A percentile compares a stretch with the other conserved stretches of the same genome.
Conservation (phyloP, 2,797 vertebrate genomes). For the Falco biarmicus region DNA sequence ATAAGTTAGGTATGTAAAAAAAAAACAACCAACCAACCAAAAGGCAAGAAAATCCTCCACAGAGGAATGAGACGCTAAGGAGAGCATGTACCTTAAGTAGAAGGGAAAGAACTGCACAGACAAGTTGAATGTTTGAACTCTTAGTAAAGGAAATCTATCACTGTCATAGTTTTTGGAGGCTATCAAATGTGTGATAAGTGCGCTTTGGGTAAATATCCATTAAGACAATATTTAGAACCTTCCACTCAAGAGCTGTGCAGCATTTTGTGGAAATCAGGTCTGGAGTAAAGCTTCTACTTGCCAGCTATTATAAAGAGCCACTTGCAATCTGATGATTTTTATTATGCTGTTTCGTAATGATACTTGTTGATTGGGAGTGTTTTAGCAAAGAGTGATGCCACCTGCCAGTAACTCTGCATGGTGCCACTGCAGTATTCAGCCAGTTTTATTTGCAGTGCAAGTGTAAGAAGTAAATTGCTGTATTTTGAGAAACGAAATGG, state of each 20-base stretch:
- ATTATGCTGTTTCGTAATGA: rapidly evolving
- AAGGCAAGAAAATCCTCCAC: background rate
- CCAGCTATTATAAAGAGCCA: rapidly evolving
- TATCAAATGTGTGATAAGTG: background rate
- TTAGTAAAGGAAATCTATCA: background rate
- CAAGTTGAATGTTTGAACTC: background rate
- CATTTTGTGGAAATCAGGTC: background rate
- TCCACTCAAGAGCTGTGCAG: background rate
- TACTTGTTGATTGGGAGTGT: rapidly evolving
- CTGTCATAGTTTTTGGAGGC: background rate
- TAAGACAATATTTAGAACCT: background rate
- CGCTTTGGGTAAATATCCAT: background rate
- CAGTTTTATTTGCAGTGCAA: background rate
- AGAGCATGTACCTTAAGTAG: background rate
- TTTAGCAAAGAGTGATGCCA: background rate
- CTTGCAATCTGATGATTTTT: background rate
- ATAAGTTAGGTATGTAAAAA: background rate
- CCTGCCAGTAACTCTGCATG: background rate
- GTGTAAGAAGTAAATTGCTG: background rate
- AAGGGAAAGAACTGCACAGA: background rate
- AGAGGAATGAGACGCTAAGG: background rate
- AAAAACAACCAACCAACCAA: background rate
- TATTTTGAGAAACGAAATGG: background rate
- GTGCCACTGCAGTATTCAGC: background rate
- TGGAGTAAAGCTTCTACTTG: background rate